Percentiles rank a stretch among this genome's conserved stretches.
These are phyloP conservation scores for Jacana jacana DNA, from an alignment of 2,113 vertebrate genomes.

Conservation along the genomic window DNA sequence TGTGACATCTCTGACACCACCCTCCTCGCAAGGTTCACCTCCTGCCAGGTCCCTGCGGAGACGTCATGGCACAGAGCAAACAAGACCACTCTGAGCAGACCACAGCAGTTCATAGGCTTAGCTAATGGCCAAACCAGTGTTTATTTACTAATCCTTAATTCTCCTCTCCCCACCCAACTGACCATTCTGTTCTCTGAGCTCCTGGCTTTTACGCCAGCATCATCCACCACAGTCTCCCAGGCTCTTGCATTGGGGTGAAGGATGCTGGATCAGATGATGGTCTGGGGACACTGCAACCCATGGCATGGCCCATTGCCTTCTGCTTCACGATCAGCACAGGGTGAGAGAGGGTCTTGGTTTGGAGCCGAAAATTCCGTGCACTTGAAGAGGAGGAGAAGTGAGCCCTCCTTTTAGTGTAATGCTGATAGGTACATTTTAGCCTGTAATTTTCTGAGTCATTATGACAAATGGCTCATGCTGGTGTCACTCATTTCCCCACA, in stretches of 20 bases:
- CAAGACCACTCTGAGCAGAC: neutral
- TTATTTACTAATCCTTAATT: neutral
- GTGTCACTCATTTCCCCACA: conserved; percentile 21
- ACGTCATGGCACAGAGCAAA: fast-evolving
- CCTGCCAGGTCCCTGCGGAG: neutral
- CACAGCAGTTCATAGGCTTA: neutral
- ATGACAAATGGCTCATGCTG: conserved; percentile 22
- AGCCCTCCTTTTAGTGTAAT: neutral
- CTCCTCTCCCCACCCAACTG: neutral
- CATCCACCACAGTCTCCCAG: fast-evolving
- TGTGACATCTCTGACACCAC: neutral
- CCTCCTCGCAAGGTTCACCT: neutral
- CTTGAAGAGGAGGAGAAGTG: neutral
- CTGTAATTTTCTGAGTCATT: neutral
- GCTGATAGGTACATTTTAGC: neutral
- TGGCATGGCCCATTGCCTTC: neutral
- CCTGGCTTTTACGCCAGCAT: neutral
- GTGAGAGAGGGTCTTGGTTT: neutral
- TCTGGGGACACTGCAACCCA: fast-evolving
- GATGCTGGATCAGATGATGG: neutral
- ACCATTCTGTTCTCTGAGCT: neutral
- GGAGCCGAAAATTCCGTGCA: neutral
- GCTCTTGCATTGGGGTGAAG: neutral
- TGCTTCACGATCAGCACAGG: fast-evolving
- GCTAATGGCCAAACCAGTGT: neutral